Percentiles rank a stretch among this genome's conserved stretches.
These are phyloP conservation scores for Pholis gunnellus DNA, from an alignment of 2,113 vertebrate genomes.

Conservation along the genomic window DNA sequence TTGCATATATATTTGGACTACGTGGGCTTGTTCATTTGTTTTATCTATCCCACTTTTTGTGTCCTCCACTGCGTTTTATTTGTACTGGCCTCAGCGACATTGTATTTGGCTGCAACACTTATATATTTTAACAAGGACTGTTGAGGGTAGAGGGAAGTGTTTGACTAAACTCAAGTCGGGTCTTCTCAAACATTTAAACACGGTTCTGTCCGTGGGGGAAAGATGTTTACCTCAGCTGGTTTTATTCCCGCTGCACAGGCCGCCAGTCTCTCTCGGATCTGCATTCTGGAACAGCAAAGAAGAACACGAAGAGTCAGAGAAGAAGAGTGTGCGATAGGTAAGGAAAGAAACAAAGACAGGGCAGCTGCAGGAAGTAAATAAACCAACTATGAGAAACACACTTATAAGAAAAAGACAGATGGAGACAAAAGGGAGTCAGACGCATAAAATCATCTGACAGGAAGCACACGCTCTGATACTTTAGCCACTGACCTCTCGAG, in stretches of 20 bases:
- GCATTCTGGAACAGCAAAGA: slow-evolving; percentile 20
- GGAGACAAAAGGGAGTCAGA: slow-evolving; percentile 59
- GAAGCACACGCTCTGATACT: slow-evolving; percentile 71
- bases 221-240: slow-evolving; percentile 76
- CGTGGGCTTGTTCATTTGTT: slow-evolving; percentile 75
- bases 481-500: slow-evolving; percentile 74
- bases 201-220: slow-evolving; percentile 41
- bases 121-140: slow-evolving; percentile 71
- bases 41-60: slow-evolving; percentile 68
- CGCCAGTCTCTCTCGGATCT: slow-evolving; percentile 10
- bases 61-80: slow-evolving; percentile 71
- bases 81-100: slow-evolving; percentile 62
- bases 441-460: slow-evolving; percentile 68
- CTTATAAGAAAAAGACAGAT: slow-evolving; percentile 41
- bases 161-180: slow-evolving; percentile 64
- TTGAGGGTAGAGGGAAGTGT: slow-evolving; percentile 56
- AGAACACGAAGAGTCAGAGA: slow-evolving; percentile 8
- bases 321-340: slow-evolving; percentile 10
- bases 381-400: slow-evolving; percentile 19
- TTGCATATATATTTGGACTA: slow-evolving; percentile 76
- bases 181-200: slow-evolving; percentile 67
- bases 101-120: slow-evolving; percentile 57
- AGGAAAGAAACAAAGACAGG: slow-evolving; percentile 32
- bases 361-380: slow-evolving; percentile 53
- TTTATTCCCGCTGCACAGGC: slow-evolving; percentile 28